Conservation (phyloP, 2,888 invertebrate genomes). For the Acanthosepion esculentum region DNA sequence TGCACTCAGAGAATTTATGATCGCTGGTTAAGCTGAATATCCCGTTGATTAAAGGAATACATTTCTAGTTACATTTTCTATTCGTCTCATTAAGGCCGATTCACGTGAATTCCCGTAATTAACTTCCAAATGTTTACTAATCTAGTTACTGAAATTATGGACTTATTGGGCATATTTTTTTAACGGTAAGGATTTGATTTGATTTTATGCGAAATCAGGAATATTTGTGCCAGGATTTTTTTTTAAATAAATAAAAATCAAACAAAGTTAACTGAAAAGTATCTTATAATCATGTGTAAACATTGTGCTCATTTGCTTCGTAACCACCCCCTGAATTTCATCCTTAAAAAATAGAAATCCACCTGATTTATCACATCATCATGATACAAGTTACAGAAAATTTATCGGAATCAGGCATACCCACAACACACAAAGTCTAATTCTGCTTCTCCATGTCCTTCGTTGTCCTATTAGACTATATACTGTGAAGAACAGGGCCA, state of each 20-base stretch:
- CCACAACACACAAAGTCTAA: too few relatives aligned
- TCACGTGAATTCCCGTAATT: not conserved
- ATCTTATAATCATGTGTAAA: not conserved
- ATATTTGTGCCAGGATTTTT: not conserved
- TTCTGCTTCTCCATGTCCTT: too few relatives aligned
- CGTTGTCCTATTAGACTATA: too few relatives aligned
- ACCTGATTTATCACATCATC: too few relatives aligned
- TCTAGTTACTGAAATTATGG: not conserved
- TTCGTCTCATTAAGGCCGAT: not conserved
- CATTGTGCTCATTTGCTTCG: not conserved
- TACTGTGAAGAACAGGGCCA: too few relatives aligned
- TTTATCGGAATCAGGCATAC: too few relatives aligned
- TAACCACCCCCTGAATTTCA: too few relatives aligned
- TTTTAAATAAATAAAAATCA: not conserved
- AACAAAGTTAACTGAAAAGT: not conserved
- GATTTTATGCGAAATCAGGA: not conserved
- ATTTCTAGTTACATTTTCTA: not conserved
- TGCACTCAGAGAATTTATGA: not conserved
- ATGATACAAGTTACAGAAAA: too few relatives aligned
- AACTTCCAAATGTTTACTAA: not conserved
- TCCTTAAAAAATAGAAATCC: too few relatives aligned
- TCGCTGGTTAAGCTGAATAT: not conserved
- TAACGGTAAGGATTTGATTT: not conserved
- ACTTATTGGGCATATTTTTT: not conserved
- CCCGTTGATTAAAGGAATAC: not conserved